These are phyloP conservation scores for Chiridota heheva DNA, from an alignment of 35 echinoderm and acorn worm genomes.

Conservation along the genomic window DNA sequence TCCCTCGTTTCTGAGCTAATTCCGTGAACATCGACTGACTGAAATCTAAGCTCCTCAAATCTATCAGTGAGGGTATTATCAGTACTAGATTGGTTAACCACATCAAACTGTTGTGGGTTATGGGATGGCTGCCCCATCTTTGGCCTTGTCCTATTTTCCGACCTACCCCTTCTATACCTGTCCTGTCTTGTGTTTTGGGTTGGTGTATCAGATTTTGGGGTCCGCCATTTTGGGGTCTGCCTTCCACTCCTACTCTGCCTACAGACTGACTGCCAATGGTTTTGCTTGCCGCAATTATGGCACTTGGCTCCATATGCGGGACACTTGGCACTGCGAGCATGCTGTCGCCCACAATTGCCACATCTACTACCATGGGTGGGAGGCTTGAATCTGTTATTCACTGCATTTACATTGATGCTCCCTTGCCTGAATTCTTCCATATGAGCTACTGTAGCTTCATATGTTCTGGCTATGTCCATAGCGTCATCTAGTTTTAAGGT, in stretches of 20 bases:
- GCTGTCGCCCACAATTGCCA: neutral
- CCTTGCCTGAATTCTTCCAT: constrained; percentile 14
- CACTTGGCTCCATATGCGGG: constrained; percentile 9
- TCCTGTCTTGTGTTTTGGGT: too few relatives aligned
- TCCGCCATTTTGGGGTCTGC: neutral
- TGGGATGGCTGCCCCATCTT: too few relatives aligned
- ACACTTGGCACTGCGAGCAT: constrained; percentile 14
- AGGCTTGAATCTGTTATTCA: neutral
- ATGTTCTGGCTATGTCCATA: constrained; percentile 19
- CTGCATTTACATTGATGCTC: neutral
- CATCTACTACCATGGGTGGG: neutral
- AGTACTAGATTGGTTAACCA: too few relatives aligned
- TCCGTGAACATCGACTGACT: neutral
- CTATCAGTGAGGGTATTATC: neutral
- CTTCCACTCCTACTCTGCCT: neutral
- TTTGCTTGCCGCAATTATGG: neutral
- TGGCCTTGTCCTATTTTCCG: too few relatives aligned
- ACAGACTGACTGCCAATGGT: constrained; percentile 36
- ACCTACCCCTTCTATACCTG: too few relatives aligned
- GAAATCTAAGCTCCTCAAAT: constrained; percentile 32
- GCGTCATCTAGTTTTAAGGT: neutral
- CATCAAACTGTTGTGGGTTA: too few relatives aligned
- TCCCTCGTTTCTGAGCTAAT: neutral
- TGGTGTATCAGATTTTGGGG: neutral
- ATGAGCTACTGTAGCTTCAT: constrained; percentile 32